phyloP scores from a whole-genome alignment of 2,888 invertebrate genomes.

The Amblyjoppa proteus region DNA sequence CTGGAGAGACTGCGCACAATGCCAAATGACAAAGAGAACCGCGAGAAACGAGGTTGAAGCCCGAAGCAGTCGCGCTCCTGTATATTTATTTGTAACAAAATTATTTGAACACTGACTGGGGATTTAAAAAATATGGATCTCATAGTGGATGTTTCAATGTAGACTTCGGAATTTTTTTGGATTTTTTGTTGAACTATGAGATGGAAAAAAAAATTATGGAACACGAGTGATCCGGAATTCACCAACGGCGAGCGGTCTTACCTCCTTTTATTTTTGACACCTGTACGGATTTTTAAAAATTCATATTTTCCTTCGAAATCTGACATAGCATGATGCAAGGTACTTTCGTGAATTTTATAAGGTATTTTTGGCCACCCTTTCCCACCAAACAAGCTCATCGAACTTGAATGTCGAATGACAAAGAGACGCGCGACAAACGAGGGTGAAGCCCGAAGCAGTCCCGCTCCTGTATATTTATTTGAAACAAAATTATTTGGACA shows the following conservation, averaged over 20 bases:
- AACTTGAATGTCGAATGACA: background rate
- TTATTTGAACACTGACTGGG: background rate
- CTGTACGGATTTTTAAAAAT: background rate
- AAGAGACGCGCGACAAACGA: conserved; percentile 2
- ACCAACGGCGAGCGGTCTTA: background rate
- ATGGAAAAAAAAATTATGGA: background rate
- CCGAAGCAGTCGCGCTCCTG: background rate
- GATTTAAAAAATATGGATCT: too few species aligned
- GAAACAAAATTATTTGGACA: background rate
- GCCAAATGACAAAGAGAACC: background rate
- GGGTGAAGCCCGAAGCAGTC: background rate
- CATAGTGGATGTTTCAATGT: background rate
- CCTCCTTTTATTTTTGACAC: background rate
- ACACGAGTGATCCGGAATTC: background rate
- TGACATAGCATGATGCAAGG: background rate
- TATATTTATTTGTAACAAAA: background rate
- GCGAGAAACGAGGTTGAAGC: conserved; percentile 9
- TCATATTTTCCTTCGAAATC: background rate
- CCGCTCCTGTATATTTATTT: background rate
- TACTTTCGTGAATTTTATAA: background rate
- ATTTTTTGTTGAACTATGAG: background rate
- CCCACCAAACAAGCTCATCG: background rate
- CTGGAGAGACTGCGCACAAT: background rate
- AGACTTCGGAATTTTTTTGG: background rate
- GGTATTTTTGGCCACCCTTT: background rate